Evolutionary conservation across 1,140 invertebrate genomes (phyloP).

Genomic region (Calliphora vicina): DNA sequence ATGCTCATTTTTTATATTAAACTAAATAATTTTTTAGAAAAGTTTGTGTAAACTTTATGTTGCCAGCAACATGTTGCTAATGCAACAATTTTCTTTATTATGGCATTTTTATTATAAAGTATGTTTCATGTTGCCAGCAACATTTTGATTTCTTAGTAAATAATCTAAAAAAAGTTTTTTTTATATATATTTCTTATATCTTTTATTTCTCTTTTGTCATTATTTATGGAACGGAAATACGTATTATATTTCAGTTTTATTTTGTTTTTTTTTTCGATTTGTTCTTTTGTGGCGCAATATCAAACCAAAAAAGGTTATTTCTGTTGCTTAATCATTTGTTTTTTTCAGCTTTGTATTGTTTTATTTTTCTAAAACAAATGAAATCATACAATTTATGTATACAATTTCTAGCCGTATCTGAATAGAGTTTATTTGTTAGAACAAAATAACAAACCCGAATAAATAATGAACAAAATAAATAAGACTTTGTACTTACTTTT

Average conservation of each 20-base stretch:
- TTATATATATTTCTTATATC: no score
- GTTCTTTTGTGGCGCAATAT: no score
- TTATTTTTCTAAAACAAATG: not conserved
- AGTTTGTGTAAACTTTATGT: not conserved
- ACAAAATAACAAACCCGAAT: not conserved
- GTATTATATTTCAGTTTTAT: no score
- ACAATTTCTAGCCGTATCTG: not conserved
- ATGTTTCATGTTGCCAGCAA: not conserved
- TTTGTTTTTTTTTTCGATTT: no score
- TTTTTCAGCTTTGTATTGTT: not conserved
- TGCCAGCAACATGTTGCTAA: not conserved
- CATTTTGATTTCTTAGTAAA: not conserved
- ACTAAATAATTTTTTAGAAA: no score
- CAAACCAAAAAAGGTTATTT: no score
- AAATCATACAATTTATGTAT: not conserved
- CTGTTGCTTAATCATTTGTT: not conserved
- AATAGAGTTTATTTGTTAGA: not conserved
- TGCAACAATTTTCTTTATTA: no score
- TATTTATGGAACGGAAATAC: no score
- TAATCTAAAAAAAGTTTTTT: no score
- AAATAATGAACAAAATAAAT: not conserved
- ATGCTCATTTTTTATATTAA: no score
- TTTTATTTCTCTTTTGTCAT: no score
- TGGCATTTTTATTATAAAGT: no score
- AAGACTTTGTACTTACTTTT: slow-evolving; percentile 1